Percentiles rank a stretch among this genome's conserved stretches.
These are phyloP conservation scores for Formica aserva DNA, from an alignment of 2,888 invertebrate species.

Conservation along the genomic window DNA sequence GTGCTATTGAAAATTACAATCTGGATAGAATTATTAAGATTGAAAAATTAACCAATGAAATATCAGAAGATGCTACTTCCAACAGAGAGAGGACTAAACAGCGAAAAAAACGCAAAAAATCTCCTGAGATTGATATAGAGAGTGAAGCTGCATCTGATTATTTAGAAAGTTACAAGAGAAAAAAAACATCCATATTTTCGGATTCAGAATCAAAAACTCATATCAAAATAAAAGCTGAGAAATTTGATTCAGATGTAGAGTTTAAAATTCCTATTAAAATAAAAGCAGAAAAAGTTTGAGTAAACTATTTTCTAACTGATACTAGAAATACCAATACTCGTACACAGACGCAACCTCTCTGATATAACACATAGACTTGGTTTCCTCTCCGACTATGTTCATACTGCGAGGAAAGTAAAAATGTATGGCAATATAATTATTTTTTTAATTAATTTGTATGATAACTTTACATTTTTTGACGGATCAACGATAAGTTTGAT, in stretches of 20 bases:
- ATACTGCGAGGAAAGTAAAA: background rate
- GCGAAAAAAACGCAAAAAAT: background rate
- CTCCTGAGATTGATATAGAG: background rate
- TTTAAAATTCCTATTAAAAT: background rate
- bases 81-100: background rate
- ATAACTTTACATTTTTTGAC: background rate
- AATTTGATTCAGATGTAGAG: background rate
- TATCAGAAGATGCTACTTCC: background rate
- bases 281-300: background rate
- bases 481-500: background rate
- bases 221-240: conserved; percentile 13
- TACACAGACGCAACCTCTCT: too few relatives aligned
- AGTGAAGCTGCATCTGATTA: background rate
- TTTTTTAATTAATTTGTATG: background rate
- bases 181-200: background rate
- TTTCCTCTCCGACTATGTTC: background rate
- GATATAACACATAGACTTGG: background rate
- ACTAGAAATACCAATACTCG: too few relatives aligned
- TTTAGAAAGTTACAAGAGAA: background rate
- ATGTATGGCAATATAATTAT: background rate
- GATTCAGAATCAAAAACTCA: background rate
- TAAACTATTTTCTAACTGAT: background rate
- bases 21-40: background rate
- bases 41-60: background rate
- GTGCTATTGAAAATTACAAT: background rate